Evolutionary conservation across 2,797 vertebrate species (phyloP).

Genomic region (Rhadinocentrus ornatus): DNA sequence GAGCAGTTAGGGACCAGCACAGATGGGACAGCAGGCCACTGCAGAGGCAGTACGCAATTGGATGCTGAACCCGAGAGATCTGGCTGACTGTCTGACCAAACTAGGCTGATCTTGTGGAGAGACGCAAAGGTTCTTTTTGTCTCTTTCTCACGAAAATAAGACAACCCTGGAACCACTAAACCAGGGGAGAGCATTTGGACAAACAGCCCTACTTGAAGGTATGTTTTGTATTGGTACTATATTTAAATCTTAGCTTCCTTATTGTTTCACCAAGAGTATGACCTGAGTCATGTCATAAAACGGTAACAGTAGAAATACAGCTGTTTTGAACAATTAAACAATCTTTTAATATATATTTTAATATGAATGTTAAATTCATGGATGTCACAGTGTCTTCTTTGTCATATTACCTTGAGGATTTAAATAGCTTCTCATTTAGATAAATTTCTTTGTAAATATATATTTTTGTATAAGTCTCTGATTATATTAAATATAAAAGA

Average conservation of each 20-base stretch:
- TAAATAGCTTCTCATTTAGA: conserved; percentile 7
- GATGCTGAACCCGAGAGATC: conserved; percentile 72
- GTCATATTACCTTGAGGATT: not conserved
- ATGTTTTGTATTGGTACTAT: conserved; percentile 23
- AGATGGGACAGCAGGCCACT: conserved; percentile 89
- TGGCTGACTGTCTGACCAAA: conserved; percentile 58
- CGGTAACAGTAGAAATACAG: not conserved
- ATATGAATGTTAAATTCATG: not conserved
- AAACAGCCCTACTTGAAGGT: conserved; percentile 68
- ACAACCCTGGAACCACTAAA: conserved; percentile 71
- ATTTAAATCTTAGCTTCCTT: conserved; percentile 2
- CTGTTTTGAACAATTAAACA: conserved; percentile 12
- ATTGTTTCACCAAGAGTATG: not conserved
- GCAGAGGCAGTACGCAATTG: conserved; percentile 71
- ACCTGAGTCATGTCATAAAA: conserved; percentile 1
- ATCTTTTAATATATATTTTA: not conserved
- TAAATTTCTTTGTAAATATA: not conserved
- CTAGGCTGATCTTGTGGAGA: conserved; percentile 66
- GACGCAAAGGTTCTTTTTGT: conserved; percentile 46
- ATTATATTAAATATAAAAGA: not conserved
- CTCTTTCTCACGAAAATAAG: conserved; percentile 42
- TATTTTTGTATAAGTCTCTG: not conserved
- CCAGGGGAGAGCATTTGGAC: conserved; percentile 53
- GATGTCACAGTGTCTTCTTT: not conserved
- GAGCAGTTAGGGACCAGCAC: conserved; percentile 86